Evolutionary conservation across 2,113 vertebrate genomes (phyloP).

Genomic region (Cryptotis parvus): DNA sequence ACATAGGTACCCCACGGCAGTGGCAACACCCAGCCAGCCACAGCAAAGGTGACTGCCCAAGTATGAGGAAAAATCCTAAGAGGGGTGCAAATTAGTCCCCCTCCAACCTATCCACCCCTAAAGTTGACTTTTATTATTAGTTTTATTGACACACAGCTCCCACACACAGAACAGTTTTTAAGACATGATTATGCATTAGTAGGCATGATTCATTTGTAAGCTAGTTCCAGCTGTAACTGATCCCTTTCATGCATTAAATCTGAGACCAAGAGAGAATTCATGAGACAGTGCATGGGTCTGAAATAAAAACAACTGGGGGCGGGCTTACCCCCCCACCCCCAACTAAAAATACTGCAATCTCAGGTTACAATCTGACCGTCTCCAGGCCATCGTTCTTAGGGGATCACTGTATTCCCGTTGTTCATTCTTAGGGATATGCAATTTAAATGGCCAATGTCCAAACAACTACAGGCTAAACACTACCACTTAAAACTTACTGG

Average conservation of each 20-base stretch:
- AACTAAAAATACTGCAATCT: neutral
- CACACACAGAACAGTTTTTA: neutral
- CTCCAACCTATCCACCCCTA: neutral
- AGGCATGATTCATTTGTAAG: neutral
- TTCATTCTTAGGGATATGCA: neutral
- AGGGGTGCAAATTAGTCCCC: neutral
- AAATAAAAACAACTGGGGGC: neutral
- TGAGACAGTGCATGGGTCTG: neutral
- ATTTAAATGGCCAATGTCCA: neutral
- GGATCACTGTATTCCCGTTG: too few relatives aligned
- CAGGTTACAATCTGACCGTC: neutral
- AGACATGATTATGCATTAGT: neutral
- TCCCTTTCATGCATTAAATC: neutral
- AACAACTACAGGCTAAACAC: neutral
- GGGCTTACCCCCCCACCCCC: neutral
- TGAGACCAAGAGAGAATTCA: neutral
- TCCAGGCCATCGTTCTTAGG: neutral
- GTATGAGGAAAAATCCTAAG: neutral
- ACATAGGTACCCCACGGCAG: neutral
- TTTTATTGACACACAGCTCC: neutral
- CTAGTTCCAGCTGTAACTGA: neutral
- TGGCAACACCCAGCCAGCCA: constrained; percentile 31
- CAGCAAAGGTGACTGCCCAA: neutral
- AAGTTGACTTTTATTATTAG: neutral
- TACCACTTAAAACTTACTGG: neutral